Percentiles rank a stretch among this genome's conserved stretches.
phyloP scores from a whole-genome alignment of 2,113 vertebrate species.

The Pterocles orientalis region DNA sequence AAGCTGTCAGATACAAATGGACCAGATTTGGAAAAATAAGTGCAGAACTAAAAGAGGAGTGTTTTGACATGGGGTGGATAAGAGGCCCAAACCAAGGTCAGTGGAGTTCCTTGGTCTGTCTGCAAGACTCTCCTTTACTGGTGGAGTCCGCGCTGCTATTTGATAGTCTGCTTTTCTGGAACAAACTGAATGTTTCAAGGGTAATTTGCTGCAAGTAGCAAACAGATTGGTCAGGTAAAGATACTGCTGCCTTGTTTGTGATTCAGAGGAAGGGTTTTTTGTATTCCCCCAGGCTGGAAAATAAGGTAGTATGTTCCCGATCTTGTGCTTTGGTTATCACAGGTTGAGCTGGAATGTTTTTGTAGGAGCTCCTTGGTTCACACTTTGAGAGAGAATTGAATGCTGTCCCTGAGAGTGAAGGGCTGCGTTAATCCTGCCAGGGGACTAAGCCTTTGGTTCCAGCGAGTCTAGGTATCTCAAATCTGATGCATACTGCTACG shows the following conservation, averaged over 20 bases:
- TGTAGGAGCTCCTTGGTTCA: background rate
- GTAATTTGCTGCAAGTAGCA: background rate
- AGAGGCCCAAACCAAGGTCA: background rate
- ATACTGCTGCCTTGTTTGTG: background rate
- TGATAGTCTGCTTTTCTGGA: background rate
- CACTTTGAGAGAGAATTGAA: background rate
- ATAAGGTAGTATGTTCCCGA: background rate
- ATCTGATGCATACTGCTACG: background rate
- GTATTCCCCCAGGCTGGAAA: background rate
- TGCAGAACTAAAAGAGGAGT: background rate
- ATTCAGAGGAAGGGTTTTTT: background rate
- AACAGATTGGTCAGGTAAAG: background rate
- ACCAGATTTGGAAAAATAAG: background rate
- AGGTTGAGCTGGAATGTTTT: background rate
- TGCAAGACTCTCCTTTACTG: background rate
- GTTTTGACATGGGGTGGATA: background rate
- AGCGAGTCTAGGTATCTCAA: constrained; percentile 38
- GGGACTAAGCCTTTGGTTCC: constrained; percentile 42
- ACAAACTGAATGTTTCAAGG: background rate
- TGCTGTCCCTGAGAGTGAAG: background rate
- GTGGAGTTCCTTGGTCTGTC: background rate
- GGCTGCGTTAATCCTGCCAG: background rate
- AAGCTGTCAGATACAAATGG: background rate
- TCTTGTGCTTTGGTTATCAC: background rate
- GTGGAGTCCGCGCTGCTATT: background rate